Percentiles rank a stretch among this genome's conserved stretches.
Conservation (phyloP, 2,888 invertebrate species). For the Psococerastis gibbosa region DNA sequence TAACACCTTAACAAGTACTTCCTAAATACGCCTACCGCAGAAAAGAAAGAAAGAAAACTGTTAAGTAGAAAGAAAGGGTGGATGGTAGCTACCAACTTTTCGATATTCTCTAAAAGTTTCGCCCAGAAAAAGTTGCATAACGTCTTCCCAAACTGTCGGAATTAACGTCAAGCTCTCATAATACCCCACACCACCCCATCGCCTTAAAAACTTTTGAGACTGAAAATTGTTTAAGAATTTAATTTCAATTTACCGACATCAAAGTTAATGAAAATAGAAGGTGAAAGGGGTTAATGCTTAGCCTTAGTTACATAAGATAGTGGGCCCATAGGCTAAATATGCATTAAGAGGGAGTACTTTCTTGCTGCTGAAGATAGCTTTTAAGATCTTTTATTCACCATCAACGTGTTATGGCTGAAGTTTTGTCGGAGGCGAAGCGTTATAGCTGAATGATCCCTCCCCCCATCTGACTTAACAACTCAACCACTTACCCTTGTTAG, state of each 20-base stretch:
- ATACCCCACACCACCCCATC: too few species aligned
- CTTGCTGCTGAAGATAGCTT: slow-evolving; percentile 6
- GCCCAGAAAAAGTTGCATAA: too few species aligned
- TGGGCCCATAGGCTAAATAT: slow-evolving; percentile 9
- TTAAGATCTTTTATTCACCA: slow-evolving; percentile 11
- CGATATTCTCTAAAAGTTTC: too few species aligned
- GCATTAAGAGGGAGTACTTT: slow-evolving; percentile 1
- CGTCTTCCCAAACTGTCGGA: too few species aligned
- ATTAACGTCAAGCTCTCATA: too few species aligned
- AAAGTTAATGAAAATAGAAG: slow-evolving; percentile 10
- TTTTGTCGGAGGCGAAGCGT: too few species aligned
- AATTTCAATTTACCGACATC: slow-evolving; percentile 10
- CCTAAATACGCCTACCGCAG: not conserved
- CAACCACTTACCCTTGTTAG: too few species aligned
- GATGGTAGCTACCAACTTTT: too few species aligned
- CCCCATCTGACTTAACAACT: too few species aligned
- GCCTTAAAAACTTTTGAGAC: slow-evolving; percentile 2
- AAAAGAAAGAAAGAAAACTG: not conserved
- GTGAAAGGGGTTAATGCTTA: slow-evolving; percentile 11
- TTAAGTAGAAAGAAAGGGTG: not conserved
- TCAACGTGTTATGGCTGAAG: slow-evolving; percentile 8
- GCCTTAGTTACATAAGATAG: slow-evolving; percentile 5
- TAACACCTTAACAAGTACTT: too few species aligned
- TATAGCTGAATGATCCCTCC: too few species aligned
- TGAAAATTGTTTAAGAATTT: slow-evolving; percentile 10